A percentile compares a stretch with the other conserved stretches of the same genome.
Conservation (phyloP, 2,888 invertebrate species). For the Ischnura elegans region DNA sequence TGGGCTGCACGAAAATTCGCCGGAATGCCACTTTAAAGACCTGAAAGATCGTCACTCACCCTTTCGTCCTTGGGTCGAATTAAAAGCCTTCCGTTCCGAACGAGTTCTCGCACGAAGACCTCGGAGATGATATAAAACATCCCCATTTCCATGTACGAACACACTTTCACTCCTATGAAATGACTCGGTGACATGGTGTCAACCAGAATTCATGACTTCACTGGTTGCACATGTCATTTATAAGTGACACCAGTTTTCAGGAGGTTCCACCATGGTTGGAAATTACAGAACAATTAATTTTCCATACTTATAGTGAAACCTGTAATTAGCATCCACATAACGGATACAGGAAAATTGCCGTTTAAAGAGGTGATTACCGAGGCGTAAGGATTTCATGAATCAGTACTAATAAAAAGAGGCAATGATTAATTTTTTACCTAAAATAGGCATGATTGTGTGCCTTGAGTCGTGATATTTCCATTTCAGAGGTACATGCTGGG, state of each 20-base stretch:
- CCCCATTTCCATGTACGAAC: neutral
- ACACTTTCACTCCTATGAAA: neutral
- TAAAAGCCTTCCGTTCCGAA: neutral
- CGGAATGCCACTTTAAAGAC: neutral
- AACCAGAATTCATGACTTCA: neutral
- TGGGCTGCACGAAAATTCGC: neutral
- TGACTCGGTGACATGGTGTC: neutral
- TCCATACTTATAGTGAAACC: no score
- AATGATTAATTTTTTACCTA: no score
- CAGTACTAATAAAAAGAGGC: no score
- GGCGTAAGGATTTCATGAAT: no score
- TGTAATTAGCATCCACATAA: no score
- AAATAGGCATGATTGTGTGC: no score
- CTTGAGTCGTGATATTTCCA: no score
- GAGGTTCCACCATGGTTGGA: no score
- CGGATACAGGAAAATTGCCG: no score
- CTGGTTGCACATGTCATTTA: neutral
- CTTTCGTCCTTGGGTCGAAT: neutral
- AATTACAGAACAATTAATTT: no score
- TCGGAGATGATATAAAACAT: neutral
- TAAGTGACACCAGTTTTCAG: neutral
- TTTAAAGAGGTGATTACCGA: no score
- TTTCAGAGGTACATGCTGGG: no score
- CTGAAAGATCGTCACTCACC: neutral
- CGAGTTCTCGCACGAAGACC: neutral